Conservation (phyloP, 2,888 invertebrate species). For the Ormyrus rosae region DNA sequence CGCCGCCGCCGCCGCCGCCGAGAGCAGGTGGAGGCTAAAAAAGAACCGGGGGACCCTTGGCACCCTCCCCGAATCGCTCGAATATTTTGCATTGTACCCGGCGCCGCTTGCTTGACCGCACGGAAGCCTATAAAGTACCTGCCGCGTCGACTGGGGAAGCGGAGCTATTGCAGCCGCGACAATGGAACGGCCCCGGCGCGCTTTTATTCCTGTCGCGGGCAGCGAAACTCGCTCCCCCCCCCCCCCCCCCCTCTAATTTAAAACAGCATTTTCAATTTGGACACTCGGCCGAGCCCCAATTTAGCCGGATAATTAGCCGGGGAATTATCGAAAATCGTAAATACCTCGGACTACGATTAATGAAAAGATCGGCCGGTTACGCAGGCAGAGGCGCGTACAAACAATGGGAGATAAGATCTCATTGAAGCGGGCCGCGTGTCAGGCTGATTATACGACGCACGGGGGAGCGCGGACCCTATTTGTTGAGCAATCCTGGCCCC, state of each 20-base stretch:
- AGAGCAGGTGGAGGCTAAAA: conserved; percentile 63
- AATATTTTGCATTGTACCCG: conserved; percentile 58
- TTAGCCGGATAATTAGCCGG: conserved; percentile 37
- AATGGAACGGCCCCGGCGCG: no score
- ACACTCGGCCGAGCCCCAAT: conserved; percentile 6
- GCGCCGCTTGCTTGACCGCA: conserved; percentile 16
- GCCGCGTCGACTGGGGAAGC: background rate
- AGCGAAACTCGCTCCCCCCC: background rate
- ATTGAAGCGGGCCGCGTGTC: conserved; percentile 27
- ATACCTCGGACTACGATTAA: conserved; percentile 41
- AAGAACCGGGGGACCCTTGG: conserved; percentile 64
- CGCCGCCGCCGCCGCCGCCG: conserved; percentile 24
- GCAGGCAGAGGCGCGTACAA: background rate
- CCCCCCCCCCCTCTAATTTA: no score
- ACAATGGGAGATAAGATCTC: conserved; percentile 41
- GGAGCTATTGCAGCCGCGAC: no score
- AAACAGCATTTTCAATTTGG: background rate
- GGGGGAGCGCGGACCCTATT: conserved; percentile 46
- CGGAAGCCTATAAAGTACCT: conserved; percentile 16
- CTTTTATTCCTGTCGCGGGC: background rate
- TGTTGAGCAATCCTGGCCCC: conserved; percentile 24
- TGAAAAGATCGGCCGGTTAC: conserved; percentile 40
- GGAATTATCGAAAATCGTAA: conserved; percentile 29
- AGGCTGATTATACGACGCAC: conserved; percentile 49
- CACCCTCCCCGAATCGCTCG: conserved; percentile 72